These are phyloP conservation scores for Halyomorpha halys DNA, from an alignment of 1,140 invertebrate genomes.

Conservation along the genomic window DNA sequence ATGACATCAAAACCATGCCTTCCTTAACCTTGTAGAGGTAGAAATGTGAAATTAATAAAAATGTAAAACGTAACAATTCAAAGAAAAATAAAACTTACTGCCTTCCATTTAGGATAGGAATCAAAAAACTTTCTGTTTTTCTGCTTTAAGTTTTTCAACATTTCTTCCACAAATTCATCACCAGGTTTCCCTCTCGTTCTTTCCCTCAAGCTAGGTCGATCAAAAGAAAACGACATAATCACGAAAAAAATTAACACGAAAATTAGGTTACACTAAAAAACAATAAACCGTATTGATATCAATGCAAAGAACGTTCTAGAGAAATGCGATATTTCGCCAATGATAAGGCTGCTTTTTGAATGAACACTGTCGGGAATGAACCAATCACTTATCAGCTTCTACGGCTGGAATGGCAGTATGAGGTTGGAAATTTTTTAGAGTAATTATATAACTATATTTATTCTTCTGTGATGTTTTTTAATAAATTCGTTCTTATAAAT, in stretches of 20 bases:
- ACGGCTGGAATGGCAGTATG: too few relatives aligned
- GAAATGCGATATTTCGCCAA: conserved; percentile 17
- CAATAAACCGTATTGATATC: background rate
- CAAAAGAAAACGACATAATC: conserved; percentile 20
- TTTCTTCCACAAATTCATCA: conserved; percentile 20
- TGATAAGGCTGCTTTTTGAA: conserved; percentile 15
- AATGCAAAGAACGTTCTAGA: background rate
- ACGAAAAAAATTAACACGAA: background rate
- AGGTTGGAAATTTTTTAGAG: too few relatives aligned
- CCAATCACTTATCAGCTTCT: conserved; percentile 2
- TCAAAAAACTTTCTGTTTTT: conserved; percentile 20
- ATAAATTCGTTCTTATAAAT: too few relatives aligned
- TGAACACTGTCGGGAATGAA: conserved; percentile 8
- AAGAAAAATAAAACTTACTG: background rate
- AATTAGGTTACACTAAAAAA: conserved; percentile 1
- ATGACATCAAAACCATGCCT: too few relatives aligned
- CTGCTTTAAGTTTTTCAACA: conserved; percentile 14
- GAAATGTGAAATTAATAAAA: too few relatives aligned
- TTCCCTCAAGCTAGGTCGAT: conserved; percentile 17
- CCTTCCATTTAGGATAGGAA: conserved; percentile 2
- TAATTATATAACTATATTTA: too few relatives aligned
- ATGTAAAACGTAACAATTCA: too few relatives aligned
- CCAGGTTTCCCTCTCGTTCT: conserved; percentile 7
- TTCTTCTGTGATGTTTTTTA: too few relatives aligned
- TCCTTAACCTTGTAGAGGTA: too few relatives aligned